Evolutionary conservation across 2,113 vertebrate genomes (phyloP).

Genomic region (Xerus inauris): DNA sequence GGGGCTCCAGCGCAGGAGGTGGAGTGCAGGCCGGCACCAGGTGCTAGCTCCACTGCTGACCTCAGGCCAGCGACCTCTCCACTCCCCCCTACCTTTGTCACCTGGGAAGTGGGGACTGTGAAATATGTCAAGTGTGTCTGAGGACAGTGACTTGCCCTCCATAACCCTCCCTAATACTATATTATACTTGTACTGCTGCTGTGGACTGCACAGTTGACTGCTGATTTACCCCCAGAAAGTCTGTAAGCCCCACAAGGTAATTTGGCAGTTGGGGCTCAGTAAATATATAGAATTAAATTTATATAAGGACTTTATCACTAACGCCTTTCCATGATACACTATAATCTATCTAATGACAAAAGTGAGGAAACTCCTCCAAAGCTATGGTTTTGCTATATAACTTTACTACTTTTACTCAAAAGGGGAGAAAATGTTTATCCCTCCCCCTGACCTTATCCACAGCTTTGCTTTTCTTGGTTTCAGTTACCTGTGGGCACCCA

Average conservation of each 20-base stretch:
- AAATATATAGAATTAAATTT: background rate
- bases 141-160: background rate
- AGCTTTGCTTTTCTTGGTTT: background rate
- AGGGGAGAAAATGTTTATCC: background rate
- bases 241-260: background rate
- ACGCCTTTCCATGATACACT: background rate
- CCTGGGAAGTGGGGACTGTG: background rate
- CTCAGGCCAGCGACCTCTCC: background rate
- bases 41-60: background rate
- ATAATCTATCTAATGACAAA: background rate
- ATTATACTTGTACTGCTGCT: background rate
- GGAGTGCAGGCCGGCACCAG: background rate
- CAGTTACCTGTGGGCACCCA: background rate
- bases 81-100: accelerated
- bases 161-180: background rate
- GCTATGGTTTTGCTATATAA: background rate
- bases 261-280: background rate
- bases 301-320: background rate
- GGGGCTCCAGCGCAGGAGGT: background rate
- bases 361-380: background rate
- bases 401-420: constrained; percentile 8
- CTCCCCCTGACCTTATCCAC: background rate
- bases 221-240: background rate
- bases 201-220: background rate
- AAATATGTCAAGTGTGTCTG: background rate